A percentile compares a stretch with the other conserved stretches of the same genome.
Evolutionary conservation across 2,888 invertebrate genomes (phyloP).

Genomic region (Tupiocoris notatus): DNA sequence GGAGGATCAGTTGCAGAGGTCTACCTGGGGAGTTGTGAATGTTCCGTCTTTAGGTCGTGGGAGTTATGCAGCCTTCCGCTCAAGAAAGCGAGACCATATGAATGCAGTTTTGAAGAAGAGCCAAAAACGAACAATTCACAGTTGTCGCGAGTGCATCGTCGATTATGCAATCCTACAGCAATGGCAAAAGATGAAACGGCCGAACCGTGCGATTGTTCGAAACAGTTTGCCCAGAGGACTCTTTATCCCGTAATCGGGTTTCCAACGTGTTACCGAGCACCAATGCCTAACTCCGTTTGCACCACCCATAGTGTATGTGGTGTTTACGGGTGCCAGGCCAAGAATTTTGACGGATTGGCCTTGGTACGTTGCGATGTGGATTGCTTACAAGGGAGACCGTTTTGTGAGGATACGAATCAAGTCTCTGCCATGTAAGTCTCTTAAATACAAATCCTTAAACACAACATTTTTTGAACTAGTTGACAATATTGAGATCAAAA

Average conservation of each 20-base stretch:
- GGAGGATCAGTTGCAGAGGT: constrained; percentile 51
- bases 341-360: constrained; percentile 37
- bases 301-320: constrained; percentile 44
- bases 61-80: constrained; percentile 54
- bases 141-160: constrained; percentile 54
- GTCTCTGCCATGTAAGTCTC: neutral
- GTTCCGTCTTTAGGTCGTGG: constrained; percentile 54
- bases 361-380: constrained; percentile 43
- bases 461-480: too few species aligned
- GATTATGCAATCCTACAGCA: constrained; percentile 55
- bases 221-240: constrained; percentile 41
- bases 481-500: too few species aligned
- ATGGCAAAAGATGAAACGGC: constrained; percentile 28
- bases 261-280: constrained; percentile 43
- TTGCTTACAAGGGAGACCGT: constrained; percentile 41
- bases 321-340: constrained; percentile 36
- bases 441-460: too few species aligned
- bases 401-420: constrained; percentile 27
- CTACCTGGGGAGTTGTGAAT: constrained; percentile 56
- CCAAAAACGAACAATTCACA: constrained; percentile 46
- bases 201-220: constrained; percentile 43
- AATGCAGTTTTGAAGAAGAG: constrained; percentile 53
- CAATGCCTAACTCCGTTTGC: constrained; percentile 45
- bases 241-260: constrained; percentile 43
- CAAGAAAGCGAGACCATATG: constrained; percentile 51